These are phyloP conservation scores for Eidolon helvum DNA, from an alignment of 2,113 vertebrate species.

Conservation along the genomic window DNA sequence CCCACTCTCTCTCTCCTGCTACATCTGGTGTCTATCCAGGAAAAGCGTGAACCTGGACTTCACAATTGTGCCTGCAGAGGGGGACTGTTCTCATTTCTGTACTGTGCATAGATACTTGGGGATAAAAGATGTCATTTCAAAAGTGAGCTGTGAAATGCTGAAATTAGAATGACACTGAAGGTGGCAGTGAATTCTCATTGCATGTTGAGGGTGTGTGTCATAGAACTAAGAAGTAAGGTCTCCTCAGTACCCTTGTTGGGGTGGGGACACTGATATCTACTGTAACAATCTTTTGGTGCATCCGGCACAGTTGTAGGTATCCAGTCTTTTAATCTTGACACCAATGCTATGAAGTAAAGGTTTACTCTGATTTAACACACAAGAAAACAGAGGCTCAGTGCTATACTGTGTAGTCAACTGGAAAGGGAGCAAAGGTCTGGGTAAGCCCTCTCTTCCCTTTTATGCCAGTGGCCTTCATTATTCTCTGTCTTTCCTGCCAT, in stretches of 20 bases:
- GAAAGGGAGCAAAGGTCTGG: neutral
- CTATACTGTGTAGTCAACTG: fast-evolving
- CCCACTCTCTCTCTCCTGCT: neutral
- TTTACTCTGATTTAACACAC: neutral
- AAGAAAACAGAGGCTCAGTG: neutral
- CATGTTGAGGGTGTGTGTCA: neutral
- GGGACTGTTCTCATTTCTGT: slow-evolving; percentile 13
- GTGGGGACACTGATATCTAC: neutral
- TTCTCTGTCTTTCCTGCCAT: neutral
- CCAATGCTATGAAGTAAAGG: neutral
- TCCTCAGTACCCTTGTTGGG: neutral
- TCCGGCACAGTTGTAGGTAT: fast-evolving
- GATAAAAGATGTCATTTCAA: slow-evolving; percentile 47
- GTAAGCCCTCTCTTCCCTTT: neutral
- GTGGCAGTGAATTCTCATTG: neutral
- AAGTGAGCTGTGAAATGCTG: slow-evolving; percentile 61
- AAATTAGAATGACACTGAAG: slow-evolving; percentile 38
- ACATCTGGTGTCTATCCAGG: neutral
- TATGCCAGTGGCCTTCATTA: fast-evolving
- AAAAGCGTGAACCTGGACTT: neutral
- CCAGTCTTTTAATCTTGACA: neutral
- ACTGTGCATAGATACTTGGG: slow-evolving; percentile 36
- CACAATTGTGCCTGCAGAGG: neutral
- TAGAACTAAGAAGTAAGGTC: neutral
- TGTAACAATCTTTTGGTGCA: neutral